Evolutionary conservation across 1,140 invertebrate genomes (phyloP).

Genomic region (Maconellicoccus hirsutus): DNA sequence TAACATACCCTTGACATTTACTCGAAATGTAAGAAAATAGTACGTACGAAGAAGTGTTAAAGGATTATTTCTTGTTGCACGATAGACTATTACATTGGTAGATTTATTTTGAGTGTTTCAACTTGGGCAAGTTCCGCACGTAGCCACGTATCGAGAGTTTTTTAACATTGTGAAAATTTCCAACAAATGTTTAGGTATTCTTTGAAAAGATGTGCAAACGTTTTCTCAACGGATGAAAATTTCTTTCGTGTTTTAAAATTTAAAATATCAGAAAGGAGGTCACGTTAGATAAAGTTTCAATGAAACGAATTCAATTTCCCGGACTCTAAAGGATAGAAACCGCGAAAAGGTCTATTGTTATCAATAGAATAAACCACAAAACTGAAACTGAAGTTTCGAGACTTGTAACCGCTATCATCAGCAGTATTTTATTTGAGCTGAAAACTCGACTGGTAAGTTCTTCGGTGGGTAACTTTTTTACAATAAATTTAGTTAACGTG

Average conservation of each 20-base stretch:
- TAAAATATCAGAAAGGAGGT: neutral
- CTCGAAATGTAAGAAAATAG: too few relatives aligned
- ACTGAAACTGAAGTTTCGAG: constrained; percentile 3
- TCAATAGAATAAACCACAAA: constrained; percentile 4
- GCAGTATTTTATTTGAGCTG: neutral
- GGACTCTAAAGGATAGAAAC: neutral
- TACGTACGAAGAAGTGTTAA: too few relatives aligned
- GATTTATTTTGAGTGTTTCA: too few relatives aligned
- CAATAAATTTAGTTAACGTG: neutral
- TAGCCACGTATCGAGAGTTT: too few relatives aligned
- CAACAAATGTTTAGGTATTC: too few relatives aligned
- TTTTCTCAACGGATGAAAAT: too few relatives aligned
- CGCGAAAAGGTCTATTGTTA: neutral
- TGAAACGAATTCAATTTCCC: constrained; percentile 8
- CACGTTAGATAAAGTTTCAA: constrained; percentile 1
- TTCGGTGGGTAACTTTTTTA: neutral
- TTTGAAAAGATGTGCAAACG: too few relatives aligned
- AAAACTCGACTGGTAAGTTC: neutral
- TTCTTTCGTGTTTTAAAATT: neutral
- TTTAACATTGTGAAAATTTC: too few relatives aligned
- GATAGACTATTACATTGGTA: too few relatives aligned
- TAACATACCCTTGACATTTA: too few relatives aligned
- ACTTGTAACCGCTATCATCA: constrained; percentile 2
- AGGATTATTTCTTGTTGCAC: too few relatives aligned
- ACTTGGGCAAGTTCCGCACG: too few relatives aligned